Evolutionary conservation across 2,888 invertebrate genomes (phyloP).

Genomic region (Cephus spinipes): DNA sequence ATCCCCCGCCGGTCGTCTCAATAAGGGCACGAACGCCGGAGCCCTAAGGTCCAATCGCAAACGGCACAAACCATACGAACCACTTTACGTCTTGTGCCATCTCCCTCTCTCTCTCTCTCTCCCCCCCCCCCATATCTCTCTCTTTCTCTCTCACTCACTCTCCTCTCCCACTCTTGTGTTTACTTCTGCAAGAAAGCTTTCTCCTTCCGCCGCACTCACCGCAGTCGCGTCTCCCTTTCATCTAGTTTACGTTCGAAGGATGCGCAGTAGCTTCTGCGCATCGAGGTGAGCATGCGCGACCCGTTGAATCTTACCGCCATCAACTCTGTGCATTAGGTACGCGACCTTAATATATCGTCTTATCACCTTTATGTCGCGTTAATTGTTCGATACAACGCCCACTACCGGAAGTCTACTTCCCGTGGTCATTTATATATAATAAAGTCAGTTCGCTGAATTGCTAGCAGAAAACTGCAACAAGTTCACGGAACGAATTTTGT

Average conservation of each 20-base stretch:
- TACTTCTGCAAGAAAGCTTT: neutral
- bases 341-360: slow-evolving; percentile 9
- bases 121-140: no score
- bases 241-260: neutral
- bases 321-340: slow-evolving; percentile 3
- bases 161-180: neutral
- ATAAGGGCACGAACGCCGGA: slow-evolving; percentile 33
- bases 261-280: neutral
- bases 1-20: slow-evolving; percentile 35
- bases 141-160: neutral
- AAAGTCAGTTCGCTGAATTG: neutral
- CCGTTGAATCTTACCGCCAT: neutral
- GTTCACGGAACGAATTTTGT: neutral
- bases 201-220: neutral
- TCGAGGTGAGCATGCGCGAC: neutral
- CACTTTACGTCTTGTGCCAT: neutral
- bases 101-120: neutral
- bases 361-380: slow-evolving; percentile 33
- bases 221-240: neutral
- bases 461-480: neutral
- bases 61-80: slow-evolving; percentile 1
- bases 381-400: slow-evolving; percentile 50
- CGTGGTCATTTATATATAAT: slow-evolving; percentile 39
- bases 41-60: neutral
- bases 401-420: slow-evolving; percentile 57